Conservation (phyloP, 2,888 invertebrate species). For the Drosophila infuscata region DNA sequence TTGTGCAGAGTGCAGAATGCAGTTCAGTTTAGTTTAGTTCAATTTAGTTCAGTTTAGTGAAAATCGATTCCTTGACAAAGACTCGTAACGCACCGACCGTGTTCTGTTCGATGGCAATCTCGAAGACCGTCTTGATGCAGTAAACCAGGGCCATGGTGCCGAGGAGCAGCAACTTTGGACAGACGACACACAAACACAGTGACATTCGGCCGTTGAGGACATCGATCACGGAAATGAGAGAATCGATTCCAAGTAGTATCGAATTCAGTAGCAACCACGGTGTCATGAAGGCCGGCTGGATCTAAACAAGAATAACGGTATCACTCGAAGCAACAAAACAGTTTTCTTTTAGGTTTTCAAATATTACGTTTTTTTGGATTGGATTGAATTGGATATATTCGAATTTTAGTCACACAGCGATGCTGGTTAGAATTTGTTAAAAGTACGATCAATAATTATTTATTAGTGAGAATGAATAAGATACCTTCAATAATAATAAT, state of each 20-base stretch:
- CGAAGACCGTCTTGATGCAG: conserved; percentile 41
- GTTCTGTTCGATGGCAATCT: conserved; percentile 20
- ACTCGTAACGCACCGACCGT: conserved; percentile 11
- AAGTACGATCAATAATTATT: no score
- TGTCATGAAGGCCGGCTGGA: conserved; percentile 24
- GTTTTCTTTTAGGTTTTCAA: no score
- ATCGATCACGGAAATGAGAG: conserved; percentile 20
- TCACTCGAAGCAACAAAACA: no score
- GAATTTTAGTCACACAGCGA: no score
- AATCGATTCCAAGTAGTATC: conserved; percentile 24
- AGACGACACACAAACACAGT: neutral
- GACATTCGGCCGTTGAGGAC: neutral
- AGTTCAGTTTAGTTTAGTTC: neutral
- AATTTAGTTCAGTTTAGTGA: neutral
- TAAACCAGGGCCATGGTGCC: conserved; percentile 31
- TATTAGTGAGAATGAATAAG: no score
- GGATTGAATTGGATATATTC: no score
- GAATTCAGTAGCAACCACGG: conserved; percentile 50
- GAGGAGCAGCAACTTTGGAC: conserved; percentile 20
- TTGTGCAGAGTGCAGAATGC: neutral
- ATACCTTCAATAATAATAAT: no score
- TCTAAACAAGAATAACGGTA: conserved; percentile 17
- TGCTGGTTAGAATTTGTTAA: no score
- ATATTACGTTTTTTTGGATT: no score
- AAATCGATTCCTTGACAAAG: conserved; percentile 14